A percentile compares a stretch with the other conserved stretches of the same genome.
phyloP scores from a whole-genome alignment of 2,113 vertebrate genomes.

The Paradisaea rubra region DNA sequence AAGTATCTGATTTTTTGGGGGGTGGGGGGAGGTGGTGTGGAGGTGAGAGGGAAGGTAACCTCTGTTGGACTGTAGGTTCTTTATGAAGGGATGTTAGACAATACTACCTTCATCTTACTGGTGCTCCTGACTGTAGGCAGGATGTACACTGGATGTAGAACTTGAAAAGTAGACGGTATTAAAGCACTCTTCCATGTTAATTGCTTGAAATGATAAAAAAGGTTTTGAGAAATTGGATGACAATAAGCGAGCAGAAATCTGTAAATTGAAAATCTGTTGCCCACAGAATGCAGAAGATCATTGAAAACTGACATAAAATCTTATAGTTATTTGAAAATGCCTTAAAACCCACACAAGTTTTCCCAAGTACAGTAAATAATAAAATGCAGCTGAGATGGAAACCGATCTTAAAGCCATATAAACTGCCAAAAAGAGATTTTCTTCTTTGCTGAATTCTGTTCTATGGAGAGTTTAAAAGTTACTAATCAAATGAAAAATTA shows the following conservation, averaged over 20 bases:
- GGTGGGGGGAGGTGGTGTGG: accelerated
- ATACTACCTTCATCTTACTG: not conserved
- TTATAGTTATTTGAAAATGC: not conserved
- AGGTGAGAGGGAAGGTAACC: not conserved
- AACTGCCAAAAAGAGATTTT: not conserved
- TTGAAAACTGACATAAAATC: not conserved
- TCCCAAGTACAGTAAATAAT: not conserved
- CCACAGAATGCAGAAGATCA: not conserved
- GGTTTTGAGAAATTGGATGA: not conserved
- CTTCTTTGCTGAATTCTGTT: not conserved
- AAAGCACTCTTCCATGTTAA: not conserved
- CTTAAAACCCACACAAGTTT: not conserved
- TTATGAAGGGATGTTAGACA: not conserved
- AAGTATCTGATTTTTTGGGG: not conserved
- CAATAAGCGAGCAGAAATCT: not conserved
- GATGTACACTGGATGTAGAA: not conserved
- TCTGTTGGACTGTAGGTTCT: not conserved
- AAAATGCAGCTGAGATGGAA: not conserved
- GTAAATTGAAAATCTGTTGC: not conserved
- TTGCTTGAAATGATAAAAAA: not conserved
- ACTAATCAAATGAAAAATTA: not conserved
- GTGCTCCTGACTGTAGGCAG: not conserved
- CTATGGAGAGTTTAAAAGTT: not conserved
- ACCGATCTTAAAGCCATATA: not conserved
- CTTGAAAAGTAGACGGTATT: not conserved